A percentile compares a stretch with the other conserved stretches of the same genome.
Conservation (phyloP, 2,888 invertebrate species). For the Margaritifera margaritifera region DNA sequence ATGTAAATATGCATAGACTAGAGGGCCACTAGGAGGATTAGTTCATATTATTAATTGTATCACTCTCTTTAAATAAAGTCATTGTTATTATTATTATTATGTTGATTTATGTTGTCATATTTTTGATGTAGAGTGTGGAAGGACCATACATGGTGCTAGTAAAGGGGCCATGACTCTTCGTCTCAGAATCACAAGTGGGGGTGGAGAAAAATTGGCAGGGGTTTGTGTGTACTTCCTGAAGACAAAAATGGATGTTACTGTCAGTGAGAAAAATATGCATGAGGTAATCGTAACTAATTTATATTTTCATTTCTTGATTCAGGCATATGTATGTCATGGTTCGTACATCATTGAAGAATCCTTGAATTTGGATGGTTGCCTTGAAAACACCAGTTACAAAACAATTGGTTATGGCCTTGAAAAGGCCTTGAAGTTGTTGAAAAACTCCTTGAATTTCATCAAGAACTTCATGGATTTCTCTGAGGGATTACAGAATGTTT, state of each 20-base stretch:
- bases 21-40: background rate
- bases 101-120: slow-evolving; percentile 1
- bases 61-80: background rate
- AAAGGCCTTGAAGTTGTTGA: no score
- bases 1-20: background rate
- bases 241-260: slow-evolving; percentile 76
- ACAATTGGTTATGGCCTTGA: no score
- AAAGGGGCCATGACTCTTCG: slow-evolving; percentile 61
- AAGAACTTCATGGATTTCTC: no score
- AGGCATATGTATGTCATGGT: background rate
- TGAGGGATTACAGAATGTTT: no score
- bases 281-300: slow-evolving; percentile 74
- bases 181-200: slow-evolving; percentile 78
- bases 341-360: no score
- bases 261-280: slow-evolving; percentile 81
- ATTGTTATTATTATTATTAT: background rate
- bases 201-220: slow-evolving; percentile 77
- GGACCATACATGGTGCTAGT: slow-evolving; percentile 48
- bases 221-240: slow-evolving; percentile 83
- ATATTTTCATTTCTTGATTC: background rate
- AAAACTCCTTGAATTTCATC: no score
- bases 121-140: slow-evolving; percentile 56
- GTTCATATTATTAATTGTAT: background rate
- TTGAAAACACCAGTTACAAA: background rate
- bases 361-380: no score